These are phyloP conservation scores for Oxyruncus cristatus DNA, from an alignment of 2,113 vertebrate species.

Conservation along the genomic window DNA sequence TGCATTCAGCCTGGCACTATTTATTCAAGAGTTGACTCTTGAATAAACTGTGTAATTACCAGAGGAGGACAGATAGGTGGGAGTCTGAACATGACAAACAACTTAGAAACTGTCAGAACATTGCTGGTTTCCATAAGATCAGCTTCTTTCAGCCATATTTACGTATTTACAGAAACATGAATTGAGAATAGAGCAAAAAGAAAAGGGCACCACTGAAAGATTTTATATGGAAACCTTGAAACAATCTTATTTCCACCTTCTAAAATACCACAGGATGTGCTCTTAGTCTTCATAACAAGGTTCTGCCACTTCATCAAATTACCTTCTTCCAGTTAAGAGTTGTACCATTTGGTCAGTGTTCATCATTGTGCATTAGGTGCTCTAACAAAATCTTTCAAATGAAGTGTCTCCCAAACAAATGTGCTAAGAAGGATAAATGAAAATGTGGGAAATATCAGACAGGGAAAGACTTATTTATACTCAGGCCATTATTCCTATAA, in stretches of 20 bases:
- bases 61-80: background rate
- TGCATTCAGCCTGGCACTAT: background rate
- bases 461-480: background rate
- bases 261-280: background rate
- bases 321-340: background rate
- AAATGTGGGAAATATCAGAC: background rate
- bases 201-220: background rate
- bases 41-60: constrained; percentile 10
- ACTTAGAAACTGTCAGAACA: constrained; percentile 34
- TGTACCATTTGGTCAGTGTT: background rate
- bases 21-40: background rate
- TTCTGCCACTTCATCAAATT: background rate
- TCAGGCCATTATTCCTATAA: background rate
- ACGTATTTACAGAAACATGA: background rate
- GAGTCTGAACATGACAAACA: background rate
- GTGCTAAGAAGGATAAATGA: background rate
- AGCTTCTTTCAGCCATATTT: constrained; percentile 38
- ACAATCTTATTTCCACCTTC: background rate
- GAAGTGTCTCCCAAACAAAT: background rate
- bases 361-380: background rate
- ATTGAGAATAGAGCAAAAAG: background rate
- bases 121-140: background rate
- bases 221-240: background rate
- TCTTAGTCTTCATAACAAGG: background rate
- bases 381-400: background rate